Evolutionary conservation across 1,140 invertebrate species (phyloP).

Genomic region (Ylistrum balloti): DNA sequence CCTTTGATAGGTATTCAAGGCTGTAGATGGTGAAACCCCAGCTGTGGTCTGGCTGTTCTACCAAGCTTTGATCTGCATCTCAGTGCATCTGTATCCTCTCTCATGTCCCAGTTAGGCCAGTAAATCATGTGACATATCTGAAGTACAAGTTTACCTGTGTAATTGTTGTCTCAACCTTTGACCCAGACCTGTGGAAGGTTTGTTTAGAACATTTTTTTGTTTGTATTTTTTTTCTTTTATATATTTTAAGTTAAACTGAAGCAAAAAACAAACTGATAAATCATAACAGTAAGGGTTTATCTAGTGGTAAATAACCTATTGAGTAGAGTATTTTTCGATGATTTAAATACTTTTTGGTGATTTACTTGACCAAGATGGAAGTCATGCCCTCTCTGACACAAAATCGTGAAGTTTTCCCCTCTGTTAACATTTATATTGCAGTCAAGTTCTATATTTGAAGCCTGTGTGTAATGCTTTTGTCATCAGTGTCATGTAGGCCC

Average conservation of each 20-base stretch:
- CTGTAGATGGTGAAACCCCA: not conserved
- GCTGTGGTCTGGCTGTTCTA: not conserved
- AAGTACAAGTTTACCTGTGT: not conserved
- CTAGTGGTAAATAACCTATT: no score
- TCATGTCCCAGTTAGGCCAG: not conserved
- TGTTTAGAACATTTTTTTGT: not conserved
- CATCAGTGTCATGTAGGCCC: not conserved
- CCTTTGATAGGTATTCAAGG: not conserved
- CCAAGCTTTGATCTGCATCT: conserved; percentile 2
- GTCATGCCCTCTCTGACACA: no score
- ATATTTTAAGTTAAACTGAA: not conserved
- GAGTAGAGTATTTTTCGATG: no score
- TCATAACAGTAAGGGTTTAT: no score
- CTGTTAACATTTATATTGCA: no score
- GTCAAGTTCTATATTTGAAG: no score
- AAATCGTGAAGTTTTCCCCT: no score
- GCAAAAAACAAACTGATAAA: no score
- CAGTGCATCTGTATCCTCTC: not conserved
- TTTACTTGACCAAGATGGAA: no score
- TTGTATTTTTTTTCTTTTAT: not conserved
- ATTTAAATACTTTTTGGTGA: no score
- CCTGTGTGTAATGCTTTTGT: not conserved
- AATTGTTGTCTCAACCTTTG: not conserved
- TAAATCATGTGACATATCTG: not conserved
- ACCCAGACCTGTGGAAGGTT: not conserved